Percentiles rank a stretch among this genome's conserved stretches.
Evolutionary conservation across 2,888 invertebrate species (phyloP).

Genomic region (Megalurothrips usitatus): DNA sequence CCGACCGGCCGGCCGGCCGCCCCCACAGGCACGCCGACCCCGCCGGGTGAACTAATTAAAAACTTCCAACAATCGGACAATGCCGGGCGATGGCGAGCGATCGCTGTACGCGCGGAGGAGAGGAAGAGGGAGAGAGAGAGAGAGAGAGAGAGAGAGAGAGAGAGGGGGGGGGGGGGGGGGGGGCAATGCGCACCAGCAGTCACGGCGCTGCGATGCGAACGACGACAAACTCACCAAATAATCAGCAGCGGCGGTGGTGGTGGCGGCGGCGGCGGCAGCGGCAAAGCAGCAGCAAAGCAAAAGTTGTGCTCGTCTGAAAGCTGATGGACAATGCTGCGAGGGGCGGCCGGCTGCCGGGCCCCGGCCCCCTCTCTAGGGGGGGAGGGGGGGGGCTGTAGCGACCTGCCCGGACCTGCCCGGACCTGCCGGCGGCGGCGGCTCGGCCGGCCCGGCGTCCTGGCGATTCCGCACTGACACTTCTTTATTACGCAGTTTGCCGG

Average conservation of each 20-base stretch:
- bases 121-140: too few species aligned
- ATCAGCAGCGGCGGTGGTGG: background rate
- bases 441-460: background rate
- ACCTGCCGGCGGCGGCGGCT: background rate
- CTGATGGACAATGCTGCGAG: too few species aligned
- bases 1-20: background rate
- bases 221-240: background rate
- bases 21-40: too few species aligned
- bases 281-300: background rate
- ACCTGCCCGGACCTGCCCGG: too few species aligned
- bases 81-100: background rate
- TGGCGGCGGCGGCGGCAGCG: too few species aligned
- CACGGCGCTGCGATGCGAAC: too few species aligned
- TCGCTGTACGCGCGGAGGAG: background rate
- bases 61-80: conserved; percentile 15
- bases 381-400: background rate
- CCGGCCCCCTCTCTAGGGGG: background rate
- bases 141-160: background rate
- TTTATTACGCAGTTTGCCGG: conserved; percentile 20
- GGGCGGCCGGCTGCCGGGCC: background rate
- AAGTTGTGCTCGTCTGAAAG: background rate
- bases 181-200: background rate
- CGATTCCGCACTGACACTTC: background rate
- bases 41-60: background rate
- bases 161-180: background rate